phyloP scores from a whole-genome alignment of 2,797 vertebrate species.

The Tapera naevia region DNA sequence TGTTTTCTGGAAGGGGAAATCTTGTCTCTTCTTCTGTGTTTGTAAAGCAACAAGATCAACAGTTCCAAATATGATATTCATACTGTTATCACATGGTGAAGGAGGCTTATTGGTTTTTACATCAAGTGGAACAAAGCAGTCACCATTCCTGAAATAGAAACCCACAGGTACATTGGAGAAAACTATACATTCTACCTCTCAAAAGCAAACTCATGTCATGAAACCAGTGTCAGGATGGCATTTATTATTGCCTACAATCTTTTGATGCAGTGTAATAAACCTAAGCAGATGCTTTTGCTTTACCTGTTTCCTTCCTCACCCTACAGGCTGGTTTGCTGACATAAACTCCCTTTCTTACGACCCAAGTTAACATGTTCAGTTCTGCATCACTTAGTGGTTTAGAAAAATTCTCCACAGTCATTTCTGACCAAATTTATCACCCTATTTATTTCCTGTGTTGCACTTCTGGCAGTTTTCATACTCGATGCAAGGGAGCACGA shows the following conservation, averaged over 20 bases:
- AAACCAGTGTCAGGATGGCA: not conserved
- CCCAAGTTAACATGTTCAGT: not conserved
- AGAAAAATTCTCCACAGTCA: not conserved
- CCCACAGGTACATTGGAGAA: not conserved
- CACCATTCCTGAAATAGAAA: not conserved
- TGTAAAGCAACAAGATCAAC: not conserved
- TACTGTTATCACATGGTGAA: not conserved
- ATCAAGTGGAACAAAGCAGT: not conserved
- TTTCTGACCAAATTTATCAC: not conserved
- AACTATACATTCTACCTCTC: not conserved
- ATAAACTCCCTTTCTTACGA: not conserved
- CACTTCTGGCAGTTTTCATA: not conserved
- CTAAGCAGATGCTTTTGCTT: not conserved
- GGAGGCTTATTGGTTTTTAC: not conserved
- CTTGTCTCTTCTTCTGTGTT: not conserved
- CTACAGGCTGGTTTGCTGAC: not conserved
- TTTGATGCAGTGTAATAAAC: not conserved
- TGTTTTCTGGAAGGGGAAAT: not conserved
- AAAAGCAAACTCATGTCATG: not conserved
- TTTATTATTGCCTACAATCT: not conserved
- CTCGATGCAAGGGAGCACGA: rapidly evolving
- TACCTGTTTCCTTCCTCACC: not conserved
- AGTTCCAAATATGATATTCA: not conserved
- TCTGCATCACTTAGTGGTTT: not conserved
- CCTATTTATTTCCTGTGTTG: not conserved